A percentile compares a stretch with the other conserved stretches of the same genome.
Conservation (phyloP, 2,888 invertebrate genomes). For the Tetramorium bicarinatum region DNA sequence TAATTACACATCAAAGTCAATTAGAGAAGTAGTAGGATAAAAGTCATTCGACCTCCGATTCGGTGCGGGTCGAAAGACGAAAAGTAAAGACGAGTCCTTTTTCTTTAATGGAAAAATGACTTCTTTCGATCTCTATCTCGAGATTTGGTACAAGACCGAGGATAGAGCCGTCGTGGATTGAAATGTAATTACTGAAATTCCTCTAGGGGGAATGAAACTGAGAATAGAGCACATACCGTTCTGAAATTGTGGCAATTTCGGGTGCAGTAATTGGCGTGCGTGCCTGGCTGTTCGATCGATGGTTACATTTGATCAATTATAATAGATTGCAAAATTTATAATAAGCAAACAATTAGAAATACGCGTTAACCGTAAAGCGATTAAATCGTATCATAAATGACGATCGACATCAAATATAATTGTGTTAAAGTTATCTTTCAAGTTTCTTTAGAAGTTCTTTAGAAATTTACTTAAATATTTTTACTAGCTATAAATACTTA, state of each 20-base stretch:
- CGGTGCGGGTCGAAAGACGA: neutral
- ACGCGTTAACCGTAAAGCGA: neutral
- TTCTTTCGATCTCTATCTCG: slow-evolving; percentile 21
- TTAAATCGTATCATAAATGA: neutral
- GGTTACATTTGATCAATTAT: slow-evolving; percentile 3
- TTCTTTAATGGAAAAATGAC: neutral
- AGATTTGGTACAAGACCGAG: slow-evolving; percentile 21
- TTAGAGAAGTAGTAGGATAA: slow-evolving; percentile 18
- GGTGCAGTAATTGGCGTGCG: neutral
- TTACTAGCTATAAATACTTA: neutral
- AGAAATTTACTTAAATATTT: neutral
- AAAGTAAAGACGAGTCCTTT: slow-evolving; percentile 23
- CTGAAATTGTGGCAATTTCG: slow-evolving; percentile 45
- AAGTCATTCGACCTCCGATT: slow-evolving; percentile 15
- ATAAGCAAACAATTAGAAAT: neutral
- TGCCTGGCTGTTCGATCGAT: too few relatives aligned
- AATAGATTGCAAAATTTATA: slow-evolving; percentile 4
- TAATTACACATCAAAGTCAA: slow-evolving; percentile 48
- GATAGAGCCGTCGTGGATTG: slow-evolving; percentile 3
- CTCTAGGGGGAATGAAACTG: slow-evolving; percentile 19
- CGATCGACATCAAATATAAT: neutral
- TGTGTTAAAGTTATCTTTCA: neutral
- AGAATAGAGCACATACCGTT: slow-evolving; percentile 8
- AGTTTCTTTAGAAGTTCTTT: too few relatives aligned
- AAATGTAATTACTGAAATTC: slow-evolving; percentile 52